Evolutionary conservation across 1,140 invertebrate genomes (phyloP).

Genomic region (Steinernema feltiae): DNA sequence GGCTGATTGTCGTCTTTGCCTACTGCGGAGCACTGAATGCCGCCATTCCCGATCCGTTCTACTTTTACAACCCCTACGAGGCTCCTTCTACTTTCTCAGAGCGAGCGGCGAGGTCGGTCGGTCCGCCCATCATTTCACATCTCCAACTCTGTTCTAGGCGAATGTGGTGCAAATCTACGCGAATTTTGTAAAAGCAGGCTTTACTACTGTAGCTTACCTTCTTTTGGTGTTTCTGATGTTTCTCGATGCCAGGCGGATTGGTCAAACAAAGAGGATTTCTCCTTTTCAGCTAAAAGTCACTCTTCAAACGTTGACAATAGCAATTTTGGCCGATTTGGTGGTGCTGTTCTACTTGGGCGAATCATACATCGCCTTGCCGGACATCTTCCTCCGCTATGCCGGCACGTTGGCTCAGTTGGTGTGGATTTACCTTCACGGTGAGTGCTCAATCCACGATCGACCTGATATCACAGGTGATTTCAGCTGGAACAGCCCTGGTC

Average conservation of each 20-base stretch:
- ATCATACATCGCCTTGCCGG: background rate
- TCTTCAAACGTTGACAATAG: background rate
- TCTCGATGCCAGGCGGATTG: background rate
- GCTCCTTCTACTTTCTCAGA: background rate
- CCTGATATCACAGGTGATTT: background rate
- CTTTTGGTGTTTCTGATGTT: background rate
- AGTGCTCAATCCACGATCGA: background rate
- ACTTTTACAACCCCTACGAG: slow-evolving; percentile 1
- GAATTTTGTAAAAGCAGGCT: background rate
- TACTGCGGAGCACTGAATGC: background rate
- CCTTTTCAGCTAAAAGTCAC: background rate
- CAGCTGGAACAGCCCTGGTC: background rate
- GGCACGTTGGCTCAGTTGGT: background rate
- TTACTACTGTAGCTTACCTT: background rate
- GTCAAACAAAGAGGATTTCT: background rate
- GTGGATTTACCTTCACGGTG: background rate
- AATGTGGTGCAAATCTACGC: background rate
- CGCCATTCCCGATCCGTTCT: background rate
- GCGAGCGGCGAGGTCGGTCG: background rate
- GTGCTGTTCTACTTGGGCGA: background rate
- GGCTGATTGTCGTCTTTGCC: background rate
- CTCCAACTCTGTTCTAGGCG: no score
- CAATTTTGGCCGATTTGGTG: background rate
- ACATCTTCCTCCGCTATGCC: background rate
- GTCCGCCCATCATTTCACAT: no score